phyloP scores from a whole-genome alignment of 2,113 vertebrate genomes.

The Salvelinus fontinalis region DNA sequence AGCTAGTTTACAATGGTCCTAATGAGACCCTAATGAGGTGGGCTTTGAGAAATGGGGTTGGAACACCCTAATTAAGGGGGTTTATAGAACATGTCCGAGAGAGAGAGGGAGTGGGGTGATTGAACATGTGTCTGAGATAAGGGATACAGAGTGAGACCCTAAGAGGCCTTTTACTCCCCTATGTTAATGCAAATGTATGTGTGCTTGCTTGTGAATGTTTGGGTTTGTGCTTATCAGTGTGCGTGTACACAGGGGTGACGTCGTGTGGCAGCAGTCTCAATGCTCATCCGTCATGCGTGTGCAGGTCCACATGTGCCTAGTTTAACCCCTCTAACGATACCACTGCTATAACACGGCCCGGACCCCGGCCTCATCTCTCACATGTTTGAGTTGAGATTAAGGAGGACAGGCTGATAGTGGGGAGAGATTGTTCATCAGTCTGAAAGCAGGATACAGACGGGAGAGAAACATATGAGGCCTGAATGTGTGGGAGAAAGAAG shows the following conservation, averaged over 20 bases:
- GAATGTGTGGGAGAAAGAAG: not conserved
- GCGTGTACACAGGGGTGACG: slow-evolving; percentile 27
- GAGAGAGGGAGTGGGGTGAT: not conserved
- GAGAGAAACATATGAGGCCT: not conserved
- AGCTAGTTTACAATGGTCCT: too few relatives aligned
- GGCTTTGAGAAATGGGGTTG: slow-evolving; percentile 13
- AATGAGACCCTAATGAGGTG: too few relatives aligned
- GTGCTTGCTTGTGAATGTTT: too few relatives aligned
- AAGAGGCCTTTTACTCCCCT: not conserved
- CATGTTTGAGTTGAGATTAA: slow-evolving; percentile 22
- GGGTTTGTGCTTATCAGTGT: too few relatives aligned
- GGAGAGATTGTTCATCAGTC: slow-evolving; percentile 15
- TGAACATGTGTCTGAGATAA: not conserved
- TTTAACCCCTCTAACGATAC: not conserved
- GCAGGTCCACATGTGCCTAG: slow-evolving; percentile 20
- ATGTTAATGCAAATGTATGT: too few relatives aligned
- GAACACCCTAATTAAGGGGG: not conserved
- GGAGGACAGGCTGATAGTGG: not conserved
- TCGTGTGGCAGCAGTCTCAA: slow-evolving; percentile 1
- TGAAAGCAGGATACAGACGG: not conserved
- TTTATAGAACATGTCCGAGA: not conserved
- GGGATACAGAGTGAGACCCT: not conserved
- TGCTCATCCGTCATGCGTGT: slow-evolving; percentile 1
- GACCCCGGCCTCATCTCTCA: slow-evolving; percentile 31
- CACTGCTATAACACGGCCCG: slow-evolving; percentile 26